A percentile compares a stretch with the other conserved stretches of the same genome.
phyloP scores from a whole-genome alignment of 2,888 invertebrate species.

The Ptilodon capucinus region DNA sequence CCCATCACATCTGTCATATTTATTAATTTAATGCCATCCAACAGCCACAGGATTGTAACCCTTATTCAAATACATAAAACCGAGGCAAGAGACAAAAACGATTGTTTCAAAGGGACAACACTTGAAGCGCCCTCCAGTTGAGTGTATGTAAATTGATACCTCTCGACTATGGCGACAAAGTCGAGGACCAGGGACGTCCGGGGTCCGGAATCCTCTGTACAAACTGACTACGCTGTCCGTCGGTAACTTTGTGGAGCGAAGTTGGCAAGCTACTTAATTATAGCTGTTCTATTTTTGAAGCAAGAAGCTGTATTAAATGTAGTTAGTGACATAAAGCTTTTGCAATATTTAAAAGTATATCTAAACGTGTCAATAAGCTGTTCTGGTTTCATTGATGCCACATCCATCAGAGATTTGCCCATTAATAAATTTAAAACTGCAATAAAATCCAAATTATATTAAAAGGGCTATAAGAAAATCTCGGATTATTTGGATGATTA shows the following conservation, averaged over 20 bases:
- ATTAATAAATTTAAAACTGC: no score
- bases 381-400: no score
- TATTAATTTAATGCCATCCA: background rate
- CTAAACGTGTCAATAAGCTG: no score
- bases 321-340: no score
- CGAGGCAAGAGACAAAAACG: constrained; percentile 55
- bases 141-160: constrained; percentile 76
- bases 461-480: no score
- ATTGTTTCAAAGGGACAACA: constrained; percentile 71
- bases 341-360: no score
- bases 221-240: background rate
- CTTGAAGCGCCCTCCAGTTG: constrained; percentile 53
- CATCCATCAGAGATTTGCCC: no score
- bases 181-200: constrained; percentile 31
- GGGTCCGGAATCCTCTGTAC: constrained; percentile 1
- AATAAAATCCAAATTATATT: no score
- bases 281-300: background rate
- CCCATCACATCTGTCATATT: no score
- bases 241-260: background rate
- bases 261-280: background rate
- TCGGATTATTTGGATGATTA: no score
- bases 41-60: constrained; percentile 8
- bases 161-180: constrained; percentile 56
- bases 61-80: constrained; percentile 36
- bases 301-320: no score